Evolutionary conservation across 2,888 invertebrate genomes (phyloP), one percentile per base, ranked within the genome.

Genomic region (Lamellibrachia columna): DNA sequence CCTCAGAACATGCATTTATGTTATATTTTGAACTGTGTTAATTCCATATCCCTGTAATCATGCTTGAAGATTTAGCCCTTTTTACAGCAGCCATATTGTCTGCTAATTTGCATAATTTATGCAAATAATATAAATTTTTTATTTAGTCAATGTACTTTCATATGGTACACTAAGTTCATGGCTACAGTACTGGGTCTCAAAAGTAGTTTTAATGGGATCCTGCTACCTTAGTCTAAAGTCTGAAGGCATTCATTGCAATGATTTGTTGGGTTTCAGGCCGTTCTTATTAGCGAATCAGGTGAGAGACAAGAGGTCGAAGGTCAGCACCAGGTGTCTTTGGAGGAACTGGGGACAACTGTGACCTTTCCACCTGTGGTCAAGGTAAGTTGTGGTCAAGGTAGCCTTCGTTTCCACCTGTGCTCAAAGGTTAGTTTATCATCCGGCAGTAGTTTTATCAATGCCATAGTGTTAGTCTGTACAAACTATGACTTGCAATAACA

Each of bases 311-410:
- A 97, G 7, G 97, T 97, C 11, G 96, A 97, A 92, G 98, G 98
- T 0, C 98, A 98, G 95, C 98, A 98, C 95, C 97, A 97, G 95
- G 96, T 98, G 40, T 97, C 97, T 95, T 95, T 98, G 93, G 97
- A 97, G 93, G 97, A 97, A 94, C 97, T 98, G 93, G 97, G 97
- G 94, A 97, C 97, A 95, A 96, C 97, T 52, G 96, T 97, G 93
- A 97, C 97, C 92, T 97, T 97, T 93, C 96, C 96, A 94, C 96
- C 95, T 92, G 97, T 96, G 53, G 95, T 95, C 55, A 93, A 95
- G 95, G 95, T 95, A 75, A 75, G 93, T 94, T 93, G 92, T 22
- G 9, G n/a, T 91, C 40, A 90, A 58, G 40, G 9, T 92, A 53
- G 52, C 15, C 15, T 52, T 53, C 52, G 1, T 40, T 15, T 92